These are phyloP conservation scores for Notolabrus celidotus DNA, from an alignment of 2,797 vertebrate species.

Conservation along the genomic window DNA sequence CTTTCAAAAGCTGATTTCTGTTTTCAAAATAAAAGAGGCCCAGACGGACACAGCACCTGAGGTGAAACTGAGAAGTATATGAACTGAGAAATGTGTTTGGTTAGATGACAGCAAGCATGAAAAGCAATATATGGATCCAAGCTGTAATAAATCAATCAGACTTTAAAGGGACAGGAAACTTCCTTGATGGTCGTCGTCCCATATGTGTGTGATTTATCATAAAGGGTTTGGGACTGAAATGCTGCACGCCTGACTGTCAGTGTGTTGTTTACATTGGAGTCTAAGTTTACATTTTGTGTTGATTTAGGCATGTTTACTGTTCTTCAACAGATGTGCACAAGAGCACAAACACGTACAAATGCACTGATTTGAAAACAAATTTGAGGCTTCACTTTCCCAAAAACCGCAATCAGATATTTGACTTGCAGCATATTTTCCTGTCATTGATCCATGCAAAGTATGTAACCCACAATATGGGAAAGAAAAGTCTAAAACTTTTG, in stretches of 20 bases:
- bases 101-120: not conserved
- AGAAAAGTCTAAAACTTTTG: conserved; percentile 2
- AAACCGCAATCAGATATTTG: conserved; percentile 31
- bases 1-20: not conserved
- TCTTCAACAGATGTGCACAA: conserved; percentile 47
- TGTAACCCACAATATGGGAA: not conserved
- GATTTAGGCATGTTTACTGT: conserved; percentile 40
- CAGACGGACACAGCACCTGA: conserved; percentile 11
- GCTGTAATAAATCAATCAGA: conserved; percentile 5
- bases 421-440: not conserved
- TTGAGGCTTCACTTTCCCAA: conserved; percentile 33
- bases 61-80: conserved; percentile 1
- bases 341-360: conserved; percentile 27
- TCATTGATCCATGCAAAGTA: conserved; percentile 12
- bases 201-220: conserved; percentile 23
- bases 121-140: conserved; percentile 29
- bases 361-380: conserved; percentile 33
- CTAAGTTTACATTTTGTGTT: conserved; percentile 41
- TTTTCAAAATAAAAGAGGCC: conserved; percentile 17
- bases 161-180: not conserved
- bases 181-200: conserved; percentile 10
- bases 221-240: conserved; percentile 15
- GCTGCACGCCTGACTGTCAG: conserved; percentile 18
- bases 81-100: conserved; percentile 4
- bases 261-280: conserved; percentile 46